phyloP scores from a whole-genome alignment of 23 tunicate genomes.

The Diplosoma virens region DNA sequence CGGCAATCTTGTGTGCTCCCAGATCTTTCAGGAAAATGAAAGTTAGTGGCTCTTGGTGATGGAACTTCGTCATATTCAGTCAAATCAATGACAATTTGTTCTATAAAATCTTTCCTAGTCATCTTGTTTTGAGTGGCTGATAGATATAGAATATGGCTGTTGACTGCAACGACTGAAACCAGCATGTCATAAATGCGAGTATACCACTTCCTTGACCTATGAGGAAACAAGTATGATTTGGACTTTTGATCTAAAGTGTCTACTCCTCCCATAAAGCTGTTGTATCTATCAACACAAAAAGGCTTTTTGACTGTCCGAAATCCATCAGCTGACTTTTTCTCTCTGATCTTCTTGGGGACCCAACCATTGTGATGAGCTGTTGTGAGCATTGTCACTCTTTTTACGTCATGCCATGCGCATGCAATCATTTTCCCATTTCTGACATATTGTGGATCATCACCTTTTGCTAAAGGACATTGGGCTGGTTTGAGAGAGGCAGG shows the following conservation, averaged over 20 bases:
- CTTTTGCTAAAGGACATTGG: conserved; percentile 16
- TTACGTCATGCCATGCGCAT: conserved; percentile 36
- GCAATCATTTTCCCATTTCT: conserved; percentile 6
- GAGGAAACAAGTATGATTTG: conserved; percentile 27
- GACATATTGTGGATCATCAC: conserved; percentile 25
- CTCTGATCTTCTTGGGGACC: conserved; percentile 16
- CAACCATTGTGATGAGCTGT: conserved; percentile 28
- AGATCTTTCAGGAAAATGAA: conserved; percentile 22
- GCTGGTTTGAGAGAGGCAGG: conserved; percentile 25
- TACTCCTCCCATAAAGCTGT: conserved; percentile 25
- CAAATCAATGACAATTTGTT: conserved; percentile 14
- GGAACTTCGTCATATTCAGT: conserved; percentile 24
- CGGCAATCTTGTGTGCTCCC: conserved; percentile 30
- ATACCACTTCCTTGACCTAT: conserved; percentile 36
- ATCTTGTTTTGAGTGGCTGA: conserved; percentile 15
- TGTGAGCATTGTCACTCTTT: conserved; percentile 26
- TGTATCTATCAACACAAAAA: conserved; percentile 24
- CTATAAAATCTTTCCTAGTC: conserved; percentile 7
- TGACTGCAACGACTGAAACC: conserved; percentile 21
- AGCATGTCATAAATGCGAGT: conserved; percentile 33
- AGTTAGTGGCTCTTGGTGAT: conserved; percentile 21
- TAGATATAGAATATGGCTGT: conserved; percentile 14
- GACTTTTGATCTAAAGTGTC: conserved; percentile 19
- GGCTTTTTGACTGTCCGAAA: conserved; percentile 5
- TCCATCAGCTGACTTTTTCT: conserved; percentile 20